Conservation (phyloP, 2,888 invertebrate species). For the Melikaiella ostensackeni region DNA sequence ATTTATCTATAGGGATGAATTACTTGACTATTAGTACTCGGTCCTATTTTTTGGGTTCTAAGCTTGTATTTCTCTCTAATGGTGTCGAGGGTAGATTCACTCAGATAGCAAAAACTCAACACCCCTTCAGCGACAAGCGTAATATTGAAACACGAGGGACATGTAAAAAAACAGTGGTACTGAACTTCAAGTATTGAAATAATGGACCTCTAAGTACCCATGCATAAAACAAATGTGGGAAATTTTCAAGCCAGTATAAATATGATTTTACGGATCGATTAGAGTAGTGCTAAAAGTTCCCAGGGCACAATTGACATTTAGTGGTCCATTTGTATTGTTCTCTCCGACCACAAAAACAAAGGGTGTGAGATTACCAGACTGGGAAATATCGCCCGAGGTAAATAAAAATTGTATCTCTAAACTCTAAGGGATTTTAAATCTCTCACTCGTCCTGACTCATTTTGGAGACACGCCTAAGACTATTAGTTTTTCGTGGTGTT, state of each 20-base stretch:
- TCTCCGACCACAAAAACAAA: neutral
- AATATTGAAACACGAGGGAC: neutral
- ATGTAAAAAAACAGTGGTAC: neutral
- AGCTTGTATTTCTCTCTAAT: neutral
- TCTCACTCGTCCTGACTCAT: conserved; percentile 26
- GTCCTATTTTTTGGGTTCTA: no score
- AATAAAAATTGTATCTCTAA: conserved; percentile 22
- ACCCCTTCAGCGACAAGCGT: neutral
- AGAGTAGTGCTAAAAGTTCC: neutral
- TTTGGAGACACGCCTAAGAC: conserved; percentile 36
- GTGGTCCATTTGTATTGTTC: conserved; percentile 8
- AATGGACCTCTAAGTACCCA: neutral
- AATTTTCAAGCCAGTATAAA: neutral
- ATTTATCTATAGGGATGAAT: no score
- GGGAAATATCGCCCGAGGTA: neutral
- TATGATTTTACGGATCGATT: neutral
- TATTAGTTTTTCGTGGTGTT: conserved; percentile 31
- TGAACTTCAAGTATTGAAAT: neutral
- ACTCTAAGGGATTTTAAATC: neutral
- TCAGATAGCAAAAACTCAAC: neutral
- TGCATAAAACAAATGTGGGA: neutral
- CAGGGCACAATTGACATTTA: neutral
- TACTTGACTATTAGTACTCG: no score
- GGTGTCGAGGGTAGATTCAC: neutral
- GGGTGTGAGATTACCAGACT: neutral